Conservation (phyloP, 2,888 invertebrate genomes). For the Campoletis raptor region DNA sequence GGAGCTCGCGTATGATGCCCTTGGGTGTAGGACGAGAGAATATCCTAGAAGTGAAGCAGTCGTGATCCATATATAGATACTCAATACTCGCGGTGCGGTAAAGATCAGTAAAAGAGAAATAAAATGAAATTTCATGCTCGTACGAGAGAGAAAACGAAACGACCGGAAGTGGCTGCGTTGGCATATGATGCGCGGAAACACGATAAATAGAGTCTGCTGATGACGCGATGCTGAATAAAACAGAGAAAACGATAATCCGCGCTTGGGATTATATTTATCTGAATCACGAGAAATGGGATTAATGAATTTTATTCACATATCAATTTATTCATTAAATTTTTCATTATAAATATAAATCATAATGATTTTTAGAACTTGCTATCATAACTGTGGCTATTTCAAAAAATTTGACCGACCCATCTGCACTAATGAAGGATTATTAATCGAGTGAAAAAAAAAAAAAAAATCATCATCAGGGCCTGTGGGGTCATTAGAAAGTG, state of each 20-base stretch:
- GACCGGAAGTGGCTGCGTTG: constrained; percentile 22
- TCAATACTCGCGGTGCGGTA: constrained; percentile 24
- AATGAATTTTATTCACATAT: neutral
- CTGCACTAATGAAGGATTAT: neutral
- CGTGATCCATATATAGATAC: constrained; percentile 7
- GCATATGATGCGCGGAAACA: constrained; percentile 19
- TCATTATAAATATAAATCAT: neutral
- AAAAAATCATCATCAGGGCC: neutral
- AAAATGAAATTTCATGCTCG: constrained; percentile 17
- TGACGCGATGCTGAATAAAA: constrained; percentile 19
- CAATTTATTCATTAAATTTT: neutral
- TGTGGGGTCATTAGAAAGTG: neutral
- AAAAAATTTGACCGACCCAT: neutral
- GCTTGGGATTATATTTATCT: constrained; percentile 6
- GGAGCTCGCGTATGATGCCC: constrained; percentile 33
- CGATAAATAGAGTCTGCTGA: constrained; percentile 22
- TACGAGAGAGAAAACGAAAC: neutral
- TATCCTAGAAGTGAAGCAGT: constrained; percentile 27
- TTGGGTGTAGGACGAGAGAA: constrained; percentile 36
- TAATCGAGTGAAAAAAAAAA: neutral
- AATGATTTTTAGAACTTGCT: neutral
- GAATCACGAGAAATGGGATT: constrained; percentile 25
- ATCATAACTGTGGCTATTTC: neutral
- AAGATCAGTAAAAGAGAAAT: constrained; percentile 55
- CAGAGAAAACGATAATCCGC: constrained; percentile 35